These are phyloP conservation scores for Cherax destructor DNA, from an alignment of 1,140 invertebrate genomes.

Conservation along the genomic window DNA sequence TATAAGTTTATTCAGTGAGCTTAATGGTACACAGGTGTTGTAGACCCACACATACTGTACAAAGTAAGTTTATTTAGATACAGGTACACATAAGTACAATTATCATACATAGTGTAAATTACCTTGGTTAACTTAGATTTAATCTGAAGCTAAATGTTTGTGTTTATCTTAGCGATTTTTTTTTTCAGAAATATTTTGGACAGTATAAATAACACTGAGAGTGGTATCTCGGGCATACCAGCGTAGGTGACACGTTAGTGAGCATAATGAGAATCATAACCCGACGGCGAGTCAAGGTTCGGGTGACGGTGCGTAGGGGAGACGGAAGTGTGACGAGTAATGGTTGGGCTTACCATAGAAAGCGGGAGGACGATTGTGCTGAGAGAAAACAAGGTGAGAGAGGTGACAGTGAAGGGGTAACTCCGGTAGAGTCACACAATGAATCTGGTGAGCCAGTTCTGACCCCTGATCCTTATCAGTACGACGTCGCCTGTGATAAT, in stretches of 20 bases:
- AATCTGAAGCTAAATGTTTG: too few relatives aligned
- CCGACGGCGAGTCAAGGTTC: constrained; percentile 47
- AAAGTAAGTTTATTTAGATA: too few relatives aligned
- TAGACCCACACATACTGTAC: too few relatives aligned
- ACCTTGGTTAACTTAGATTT: too few relatives aligned
- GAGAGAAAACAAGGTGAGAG: constrained; percentile 44
- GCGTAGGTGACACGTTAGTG: background rate
- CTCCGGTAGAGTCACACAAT: constrained; percentile 8
- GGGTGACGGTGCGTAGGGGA: constrained; percentile 49
- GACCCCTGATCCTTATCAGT: background rate
- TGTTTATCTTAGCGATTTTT: too few relatives aligned
- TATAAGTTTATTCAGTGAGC: too few relatives aligned
- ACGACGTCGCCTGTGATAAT: constrained; percentile 30
- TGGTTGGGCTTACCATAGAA: constrained; percentile 62
- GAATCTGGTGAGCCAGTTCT: background rate
- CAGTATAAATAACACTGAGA: background rate
- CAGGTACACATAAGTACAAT: too few relatives aligned
- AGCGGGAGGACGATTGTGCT: constrained; percentile 45
- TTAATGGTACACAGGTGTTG: too few relatives aligned
- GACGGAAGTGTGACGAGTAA: constrained; percentile 54
- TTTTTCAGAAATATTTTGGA: too few relatives aligned
- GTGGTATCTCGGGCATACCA: background rate
- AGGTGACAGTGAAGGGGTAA: constrained; percentile 8
- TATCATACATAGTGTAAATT: too few relatives aligned
- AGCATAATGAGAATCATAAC: constrained; percentile 56